Evolutionary conservation across 1,140 invertebrate species (phyloP), one percentile per base, ranked within the genome.

Genomic region (Pachyrhynchus sulphureomaculatus): DNA sequence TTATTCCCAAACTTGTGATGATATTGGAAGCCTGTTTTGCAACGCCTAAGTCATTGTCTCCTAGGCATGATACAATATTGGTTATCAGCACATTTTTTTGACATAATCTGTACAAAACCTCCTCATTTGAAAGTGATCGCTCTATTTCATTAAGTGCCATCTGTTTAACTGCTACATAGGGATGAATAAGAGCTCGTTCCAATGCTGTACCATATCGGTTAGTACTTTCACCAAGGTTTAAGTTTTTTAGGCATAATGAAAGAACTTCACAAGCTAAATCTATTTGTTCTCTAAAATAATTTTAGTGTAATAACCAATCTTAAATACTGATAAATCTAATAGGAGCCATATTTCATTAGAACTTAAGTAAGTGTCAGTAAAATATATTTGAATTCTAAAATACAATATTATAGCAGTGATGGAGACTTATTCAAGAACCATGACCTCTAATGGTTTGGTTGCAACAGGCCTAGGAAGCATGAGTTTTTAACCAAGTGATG

Each of bases 231-330:
- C 79, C 80, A 21, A 81, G 51, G 21, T 74, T 66, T 64, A 86
- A 76, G 60, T 81, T 81, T 2, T 80, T 72, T 68, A 86, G 79
- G 68, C 81, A 85, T 52, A 80, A 65, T 33, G 80, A 75, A 10
- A 87, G 65, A 9, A 86, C 79, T 67, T 86, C 83, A 65, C 80
- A 82, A n/a, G 82, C 78, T 53, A 84, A 69, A 56, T 81, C 77
- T 2, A 80, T 68, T 66, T 82, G 77, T 64, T 78, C 70, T 48
- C 82, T 58, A 17, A 6, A 58, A 58, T 17, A 24, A 21, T 53
- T 24, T 33, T 20, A 51, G 34, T 83, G 58, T 71, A 75, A 74
- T 64, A 54, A 39, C n/a, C n/a, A n/a, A n/a, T n/a, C n/a, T n/a
- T n/a, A n/a, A n/a, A n/a, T n/a, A n/a, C n/a, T n/a, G n/a, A n/a